Base-by-base conservation (phyloP, 2,113 vertebrate species). In the Anolis sagrei region DNA sequence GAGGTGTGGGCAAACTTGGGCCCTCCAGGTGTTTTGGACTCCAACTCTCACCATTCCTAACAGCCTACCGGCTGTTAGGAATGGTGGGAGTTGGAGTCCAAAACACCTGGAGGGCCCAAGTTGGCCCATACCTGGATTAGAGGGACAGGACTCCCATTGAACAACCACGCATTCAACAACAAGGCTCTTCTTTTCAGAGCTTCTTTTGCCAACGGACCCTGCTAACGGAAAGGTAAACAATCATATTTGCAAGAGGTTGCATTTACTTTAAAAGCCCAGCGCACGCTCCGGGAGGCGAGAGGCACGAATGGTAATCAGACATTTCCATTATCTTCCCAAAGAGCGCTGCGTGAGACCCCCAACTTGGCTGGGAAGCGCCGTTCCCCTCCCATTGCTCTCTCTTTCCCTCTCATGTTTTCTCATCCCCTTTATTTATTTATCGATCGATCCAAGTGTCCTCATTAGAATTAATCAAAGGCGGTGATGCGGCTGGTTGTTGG, bases 381-480 rank as follows among this genome's bases (percentile, higher is more conserved):
- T 6, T 3, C 79, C 25, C 32, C 19, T 16, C 29, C 48, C 8
- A 21, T 11, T 7, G 6, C 14, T 11, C 23, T 36, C 48, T 72
- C 80, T 72, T 68, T 0, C 44, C 36, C n/a, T 82, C 80, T 82
- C 80, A 51, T 34, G 68, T 70, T 58, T 58, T 9, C 39, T 39
- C 36, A 61, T 39, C 58, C 11, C 68, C 8, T 44, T 44, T 44
- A 5, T 58, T 54, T 23, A 82, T 73, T 82, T 70, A 58, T 82
- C 58, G 54, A 82, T 72, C 7, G 5, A 73, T 18, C 49, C 23
- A 34, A 82, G 49, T 9, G 51, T 58, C 68, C 68, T 58, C 81
- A 19, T 82, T 73, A 82, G 81, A 58, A 54, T 72, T 70, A 72
- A 73, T 51, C 44, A 32, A 51, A 58, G 80, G 68, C 18, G 27